phyloP scores from a whole-genome alignment of 2,888 invertebrate genomes.

The Lithodes maja region DNA sequence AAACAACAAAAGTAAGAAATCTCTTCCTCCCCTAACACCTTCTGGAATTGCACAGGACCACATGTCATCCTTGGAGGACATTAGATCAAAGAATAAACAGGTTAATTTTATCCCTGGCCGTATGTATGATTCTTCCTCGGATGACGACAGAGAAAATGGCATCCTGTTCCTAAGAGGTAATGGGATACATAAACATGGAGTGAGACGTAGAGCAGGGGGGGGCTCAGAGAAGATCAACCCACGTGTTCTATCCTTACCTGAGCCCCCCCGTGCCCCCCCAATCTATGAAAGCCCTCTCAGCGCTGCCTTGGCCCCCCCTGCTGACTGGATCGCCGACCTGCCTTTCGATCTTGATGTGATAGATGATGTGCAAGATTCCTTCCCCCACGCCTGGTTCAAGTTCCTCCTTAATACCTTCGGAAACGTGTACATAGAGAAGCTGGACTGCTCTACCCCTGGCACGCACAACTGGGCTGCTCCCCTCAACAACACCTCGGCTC shows the following conservation, averaged over 20 bases:
- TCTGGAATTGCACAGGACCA: not conserved
- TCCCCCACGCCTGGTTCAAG: slow-evolving; percentile 69
- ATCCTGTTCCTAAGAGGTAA: not conserved
- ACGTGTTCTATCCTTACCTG: slow-evolving; percentile 35
- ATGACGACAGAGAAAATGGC: not conserved
- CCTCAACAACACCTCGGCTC: slow-evolving; percentile 18
- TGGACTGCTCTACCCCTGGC: not conserved
- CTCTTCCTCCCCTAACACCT: slow-evolving; percentile 10
- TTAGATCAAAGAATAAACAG: not conserved
- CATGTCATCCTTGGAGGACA: slow-evolving; percentile 27
- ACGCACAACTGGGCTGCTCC: not conserved
- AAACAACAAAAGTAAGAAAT: not conserved
- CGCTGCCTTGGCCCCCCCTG: slow-evolving; percentile 50
- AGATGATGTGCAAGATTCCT: slow-evolving; percentile 63
- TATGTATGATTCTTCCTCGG: slow-evolving; percentile 54
- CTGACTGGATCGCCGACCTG: slow-evolving; percentile 58
- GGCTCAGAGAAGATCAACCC: slow-evolving; percentile 19
- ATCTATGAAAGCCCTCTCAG: slow-evolving; percentile 57
- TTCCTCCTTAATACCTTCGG: slow-evolving; percentile 59
- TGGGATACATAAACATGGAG: not conserved
- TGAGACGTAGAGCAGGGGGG: not conserved
- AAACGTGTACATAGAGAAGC: slow-evolving; percentile 20
- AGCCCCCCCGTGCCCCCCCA: slow-evolving; percentile 37
- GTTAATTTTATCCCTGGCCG: slow-evolving; percentile 51
- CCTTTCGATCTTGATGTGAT: slow-evolving; percentile 60